These are phyloP conservation scores for Acronicta psi DNA, from an alignment of 2,888 invertebrate genomes.

Conservation along the genomic window DNA sequence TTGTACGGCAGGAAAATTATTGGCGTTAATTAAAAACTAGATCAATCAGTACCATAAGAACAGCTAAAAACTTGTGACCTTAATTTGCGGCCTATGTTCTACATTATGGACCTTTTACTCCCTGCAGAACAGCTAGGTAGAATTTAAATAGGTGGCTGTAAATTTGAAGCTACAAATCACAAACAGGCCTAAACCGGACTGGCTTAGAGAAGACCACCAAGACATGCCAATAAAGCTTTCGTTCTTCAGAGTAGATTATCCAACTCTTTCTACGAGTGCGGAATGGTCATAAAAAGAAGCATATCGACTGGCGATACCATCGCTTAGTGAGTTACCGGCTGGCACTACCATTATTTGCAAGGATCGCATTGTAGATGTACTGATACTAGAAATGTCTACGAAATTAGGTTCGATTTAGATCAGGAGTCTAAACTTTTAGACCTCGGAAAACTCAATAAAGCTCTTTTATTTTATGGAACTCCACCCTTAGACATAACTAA, in stretches of 20 bases:
- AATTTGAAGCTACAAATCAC: background rate
- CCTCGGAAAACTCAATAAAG: no score
- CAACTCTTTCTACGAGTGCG: constrained; percentile 76
- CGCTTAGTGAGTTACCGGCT: constrained; percentile 83
- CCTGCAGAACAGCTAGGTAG: no score
- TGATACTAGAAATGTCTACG: constrained; percentile 59
- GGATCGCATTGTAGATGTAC: constrained; percentile 61
- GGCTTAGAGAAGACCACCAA: constrained; percentile 25
- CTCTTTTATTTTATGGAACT: no score
- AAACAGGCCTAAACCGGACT: background rate
- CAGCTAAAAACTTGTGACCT: background rate
- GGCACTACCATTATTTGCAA: constrained; percentile 76
- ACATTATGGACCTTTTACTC: no score
- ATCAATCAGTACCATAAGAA: background rate
- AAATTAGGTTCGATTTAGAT: background rate
- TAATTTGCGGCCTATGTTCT: no score
- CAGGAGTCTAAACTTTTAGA: no score
- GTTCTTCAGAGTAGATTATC: constrained; percentile 55
- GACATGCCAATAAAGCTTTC: constrained; percentile 57
- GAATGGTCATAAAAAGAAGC: constrained; percentile 82
- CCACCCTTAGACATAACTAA: no score
- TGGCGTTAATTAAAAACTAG: background rate
- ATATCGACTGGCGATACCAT: constrained; percentile 84
- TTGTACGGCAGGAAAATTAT: background rate
- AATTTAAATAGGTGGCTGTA: no score